Evolutionary conservation across 2,888 invertebrate genomes (phyloP), one percentile per base, ranked within the genome.

Genomic region (Acrocyrtus sp.): DNA sequence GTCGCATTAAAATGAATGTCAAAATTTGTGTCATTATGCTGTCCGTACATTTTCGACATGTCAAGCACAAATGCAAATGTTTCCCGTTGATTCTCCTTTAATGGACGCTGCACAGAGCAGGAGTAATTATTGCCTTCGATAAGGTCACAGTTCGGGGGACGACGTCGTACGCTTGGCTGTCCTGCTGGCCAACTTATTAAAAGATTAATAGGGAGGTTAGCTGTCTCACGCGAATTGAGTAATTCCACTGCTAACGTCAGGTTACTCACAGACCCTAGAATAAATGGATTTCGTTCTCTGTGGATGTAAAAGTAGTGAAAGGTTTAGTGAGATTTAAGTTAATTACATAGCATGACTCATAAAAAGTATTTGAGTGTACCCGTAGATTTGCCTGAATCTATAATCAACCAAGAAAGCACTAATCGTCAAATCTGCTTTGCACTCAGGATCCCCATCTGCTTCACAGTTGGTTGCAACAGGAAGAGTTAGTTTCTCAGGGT

Each of bases 361-460:
- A n/a, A n/a, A n/a, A n/a, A n/a, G n/a, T n/a, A n/a, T n/a, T n/a
- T n/a, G n/a, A n/a, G n/a, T n/a, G n/a, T n/a, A n/a, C n/a, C n/a
- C n/a, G n/a, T n/a, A n/a, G n/a, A n/a, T n/a, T n/a, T n/a, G n/a
- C n/a, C n/a, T n/a, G n/a, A n/a, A n/a, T n/a, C n/a, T n/a, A n/a
- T n/a, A n/a, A n/a, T n/a, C n/a, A n/a, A n/a, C n/a, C 12, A 77
- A 62, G 8, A 17, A 21, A 1, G 70, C 70, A 24, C 29, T 39
- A 5, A 77, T 56, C 0, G 67, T 60, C 27, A 77, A 22, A 41
- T 75, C 51, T 5, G 77, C 77, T 15, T 63, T 24, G 41, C 77
- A 77, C 1, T 50, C 43, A 1, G 77, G 77, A 41, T 77, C 58
- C 0, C 75, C 77, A 57, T 77, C 77, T 12, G 48, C 61, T 65